Base-by-base conservation (phyloP, 2,113 vertebrate genomes). In the Atrichornis clamosus region DNA sequence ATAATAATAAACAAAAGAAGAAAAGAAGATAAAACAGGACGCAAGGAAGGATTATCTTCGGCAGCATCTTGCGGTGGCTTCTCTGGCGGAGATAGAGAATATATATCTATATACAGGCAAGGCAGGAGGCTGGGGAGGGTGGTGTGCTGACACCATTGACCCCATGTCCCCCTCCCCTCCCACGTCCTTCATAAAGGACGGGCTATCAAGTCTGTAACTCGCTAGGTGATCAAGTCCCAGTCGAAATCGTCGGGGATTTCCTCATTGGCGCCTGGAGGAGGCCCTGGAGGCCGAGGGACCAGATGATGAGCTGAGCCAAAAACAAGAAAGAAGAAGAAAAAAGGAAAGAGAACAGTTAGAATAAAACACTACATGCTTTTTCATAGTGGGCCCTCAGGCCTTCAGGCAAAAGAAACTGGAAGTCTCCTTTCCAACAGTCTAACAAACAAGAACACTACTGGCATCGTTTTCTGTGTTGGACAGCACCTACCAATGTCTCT, bases 221-320 rank as follows among this genome's bases (percentile, higher is more conserved):
- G 75, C 97, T 98, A 98, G 94, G 98, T 98, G 95, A 98, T 98
- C 96, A 98, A 98, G 97, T 98, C 98, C 98, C 98, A 98, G 83
- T 98, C 98, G 44, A 98, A 98, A 95, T 98, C 98, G 80, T 98
- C 98, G 0, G 98, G 97, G 87, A 98, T 98, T 96, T 98, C 98
- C 83, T 98, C 98, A 9, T 53, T 98, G 97, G 98, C 96, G n/a
- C 98, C 97, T 68, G 98, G 97, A 94, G 98, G 98, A 15, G 97
- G 98, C 72, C 97, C 98, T 8, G 97, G 94, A 39, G 97, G 98
- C 92, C 98, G 98, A 69, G 98, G 96, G 49, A 98, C 98, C 98
- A 98, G 92, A 62, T 98, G 97, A 85, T 98, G 98, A 92, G 97
- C 98, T 98, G 96, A 89, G 21, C 22, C 74, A 65, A 89, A 86